Percentiles rank a stretch among this genome's conserved stretches.
Conservation (phyloP, 2,113 vertebrate genomes). For the Brienomyrus longianalis region DNA sequence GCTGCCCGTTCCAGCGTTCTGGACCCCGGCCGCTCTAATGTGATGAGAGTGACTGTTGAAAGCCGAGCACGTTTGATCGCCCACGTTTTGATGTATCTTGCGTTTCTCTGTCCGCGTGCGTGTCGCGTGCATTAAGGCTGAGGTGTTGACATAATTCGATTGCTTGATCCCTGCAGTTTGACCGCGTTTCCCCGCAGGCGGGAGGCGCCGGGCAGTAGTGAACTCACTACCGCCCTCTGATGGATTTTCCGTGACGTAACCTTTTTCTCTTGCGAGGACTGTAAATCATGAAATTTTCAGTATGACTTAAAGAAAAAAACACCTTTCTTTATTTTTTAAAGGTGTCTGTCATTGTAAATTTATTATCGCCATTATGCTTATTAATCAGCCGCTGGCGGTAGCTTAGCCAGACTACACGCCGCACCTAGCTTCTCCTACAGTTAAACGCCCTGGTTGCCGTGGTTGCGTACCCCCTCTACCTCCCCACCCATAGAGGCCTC, state of each 20-base stretch:
- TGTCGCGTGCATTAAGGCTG: neutral
- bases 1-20: neutral
- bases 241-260: slow-evolving; percentile 31
- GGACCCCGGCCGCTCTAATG: neutral
- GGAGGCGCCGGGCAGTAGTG: neutral
- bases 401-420: neutral
- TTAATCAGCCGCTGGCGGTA: neutral
- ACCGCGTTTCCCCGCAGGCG: neutral
- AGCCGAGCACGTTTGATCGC: neutral
- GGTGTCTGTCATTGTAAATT: slow-evolving; percentile 27
- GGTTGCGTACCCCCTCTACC: neutral
- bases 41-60: neutral
- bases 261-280: slow-evolving; percentile 15
- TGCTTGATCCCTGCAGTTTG: neutral
- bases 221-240: slow-evolving; percentile 18
- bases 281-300: slow-evolving; percentile 41
- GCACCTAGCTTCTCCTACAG: neutral
- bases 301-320: slow-evolving; percentile 31
- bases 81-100: neutral
- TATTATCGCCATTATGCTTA: slow-evolving; percentile 16
- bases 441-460: neutral
- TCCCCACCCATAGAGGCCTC: slow-evolving; percentile 36
- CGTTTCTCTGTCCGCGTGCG: neutral
- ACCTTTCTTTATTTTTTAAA: slow-evolving; percentile 6
- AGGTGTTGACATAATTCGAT: neutral